phyloP scores from a whole-genome alignment of 2,113 vertebrate species.

The Lutjanus erythropterus region DNA sequence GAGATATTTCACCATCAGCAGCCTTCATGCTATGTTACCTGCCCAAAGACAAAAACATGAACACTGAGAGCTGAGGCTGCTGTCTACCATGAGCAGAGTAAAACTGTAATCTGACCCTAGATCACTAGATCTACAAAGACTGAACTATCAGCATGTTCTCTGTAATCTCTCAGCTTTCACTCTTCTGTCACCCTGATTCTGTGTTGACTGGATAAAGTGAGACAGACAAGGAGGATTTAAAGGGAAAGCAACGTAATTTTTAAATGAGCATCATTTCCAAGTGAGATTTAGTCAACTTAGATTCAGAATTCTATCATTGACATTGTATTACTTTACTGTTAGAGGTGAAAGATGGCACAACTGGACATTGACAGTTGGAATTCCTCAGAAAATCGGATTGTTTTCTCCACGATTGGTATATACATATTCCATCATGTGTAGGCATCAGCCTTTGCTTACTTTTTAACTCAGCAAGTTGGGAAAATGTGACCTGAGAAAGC shows the following conservation, averaged over 20 bases:
- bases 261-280: conserved; percentile 13
- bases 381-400: background rate
- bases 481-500: conserved; percentile 5
- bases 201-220: conserved; percentile 15
- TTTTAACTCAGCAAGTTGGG: conserved; percentile 4
- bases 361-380: conserved; percentile 2
- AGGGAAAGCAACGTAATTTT: conserved; percentile 23
- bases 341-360: conserved; percentile 1
- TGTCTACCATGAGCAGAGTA: background rate
- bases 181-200: conserved; percentile 6
- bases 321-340: conserved; percentile 27
- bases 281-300: background rate
- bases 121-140: conserved; percentile 6
- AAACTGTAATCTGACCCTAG: background rate
- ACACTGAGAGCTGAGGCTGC: conserved; percentile 5
- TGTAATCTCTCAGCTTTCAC: conserved; percentile 31
- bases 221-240: conserved; percentile 6
- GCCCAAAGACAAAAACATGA: conserved; percentile 38
- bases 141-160: conserved; percentile 13
- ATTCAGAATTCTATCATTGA: conserved; percentile 15
- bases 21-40: conserved; percentile 28
- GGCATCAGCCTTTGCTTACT: background rate
- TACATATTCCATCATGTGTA: conserved; percentile 2
- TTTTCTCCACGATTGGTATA: background rate
- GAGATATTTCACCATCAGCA: conserved; percentile 39